Evolutionary conservation across 2,888 invertebrate species (phyloP), one percentile per base, ranked within the genome.

Genomic region (Tribolium freemani): DNA sequence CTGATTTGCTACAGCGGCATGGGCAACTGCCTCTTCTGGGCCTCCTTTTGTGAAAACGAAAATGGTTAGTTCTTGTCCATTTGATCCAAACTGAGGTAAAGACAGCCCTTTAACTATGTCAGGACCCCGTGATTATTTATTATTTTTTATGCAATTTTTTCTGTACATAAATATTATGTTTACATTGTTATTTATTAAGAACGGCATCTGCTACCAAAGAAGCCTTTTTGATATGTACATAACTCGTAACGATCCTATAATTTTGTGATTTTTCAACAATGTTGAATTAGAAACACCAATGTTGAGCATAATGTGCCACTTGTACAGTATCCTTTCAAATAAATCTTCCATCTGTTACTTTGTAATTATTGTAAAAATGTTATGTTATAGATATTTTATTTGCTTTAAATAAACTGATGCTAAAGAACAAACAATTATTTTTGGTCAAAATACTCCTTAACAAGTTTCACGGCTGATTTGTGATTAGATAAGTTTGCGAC

Each of bases 1-100:
- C 90, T 99, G 13, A 93, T 98, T 76, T 99, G 99, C 88, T 98
- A 98, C 88, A 96, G 96, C 86, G 98, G 98, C 74, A 92, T 96
- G 68, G 98, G 98, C 16, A 96, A 95, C 87, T 99, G 98, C 87
- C 90, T 98, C 75, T 94, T 99, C 84, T 97, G 96, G 96, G 92
- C 92, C 75, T 90, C 89, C 77, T 93, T 92, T 82, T 96, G 95
- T 86, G 95, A 95, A 58, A 84, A 87, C 81, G 89, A 89, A 77
- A 88, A 87, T 79, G 87, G 87, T 75, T 87, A 83, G 48, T 13
- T 53, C 10, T 48, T 48, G 0, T 13, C 3, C 2, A 3, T 48
- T 48, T 48, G 10, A 48, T 13, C 44, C 26, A 44, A 58, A 60
- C 11, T 48, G 26, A 48, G 46, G 60, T 60, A 26, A 51, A 50